Evolutionary conservation across 1,140 invertebrate genomes (phyloP).

Genomic region (Macrobrachium rosenbergii): DNA sequence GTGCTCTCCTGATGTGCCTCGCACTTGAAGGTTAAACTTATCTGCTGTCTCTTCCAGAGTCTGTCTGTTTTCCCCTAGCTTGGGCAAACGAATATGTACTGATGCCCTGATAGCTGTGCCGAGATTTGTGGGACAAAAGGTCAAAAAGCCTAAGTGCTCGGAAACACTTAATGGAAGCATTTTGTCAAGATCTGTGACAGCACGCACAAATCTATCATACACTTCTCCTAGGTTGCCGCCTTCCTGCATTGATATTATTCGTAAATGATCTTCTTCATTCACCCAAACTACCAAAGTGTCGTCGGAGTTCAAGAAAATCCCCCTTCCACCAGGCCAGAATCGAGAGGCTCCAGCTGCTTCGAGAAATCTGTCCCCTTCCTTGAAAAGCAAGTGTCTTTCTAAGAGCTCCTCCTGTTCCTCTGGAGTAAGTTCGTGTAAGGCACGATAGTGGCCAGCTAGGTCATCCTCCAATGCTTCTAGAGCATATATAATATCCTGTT

Average conservation of each 20-base stretch:
- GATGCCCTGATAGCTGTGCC: conserved; percentile 89
- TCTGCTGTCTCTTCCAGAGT: conserved; percentile 85
- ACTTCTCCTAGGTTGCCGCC: conserved; percentile 84
- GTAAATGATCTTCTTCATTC: conserved; percentile 77
- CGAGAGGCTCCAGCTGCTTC: conserved; percentile 90
- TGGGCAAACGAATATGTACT: conserved; percentile 84
- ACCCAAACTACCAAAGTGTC: conserved; percentile 92
- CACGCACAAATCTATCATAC: conserved; percentile 65
- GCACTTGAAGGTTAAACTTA: conserved; percentile 81
- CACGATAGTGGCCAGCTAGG: conserved; percentile 72
- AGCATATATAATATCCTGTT: conserved; percentile 82
- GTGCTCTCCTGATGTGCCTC: conserved; percentile 72
- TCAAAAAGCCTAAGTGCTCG: conserved; percentile 85
- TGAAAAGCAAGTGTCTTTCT: conserved; percentile 87
- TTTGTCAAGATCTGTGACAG: conserved; percentile 75
- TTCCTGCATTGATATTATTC: conserved; percentile 97
- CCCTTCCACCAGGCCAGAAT: conserved; percentile 94
- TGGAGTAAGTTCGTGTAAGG: conserved; percentile 89
- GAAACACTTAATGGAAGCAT: conserved; percentile 82
- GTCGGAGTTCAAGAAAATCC: conserved; percentile 95
- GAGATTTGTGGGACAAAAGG: conserved; percentile 85
- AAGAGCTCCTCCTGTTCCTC: too few relatives aligned
- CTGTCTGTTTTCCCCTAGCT: conserved; percentile 84
- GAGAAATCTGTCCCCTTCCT: conserved; percentile 89
- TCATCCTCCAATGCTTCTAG: conserved; percentile 67